A percentile compares a stretch with the other conserved stretches of the same genome.
phyloP scores from a whole-genome alignment of 1,140 invertebrate genomes.

The Pinna nobilis region DNA sequence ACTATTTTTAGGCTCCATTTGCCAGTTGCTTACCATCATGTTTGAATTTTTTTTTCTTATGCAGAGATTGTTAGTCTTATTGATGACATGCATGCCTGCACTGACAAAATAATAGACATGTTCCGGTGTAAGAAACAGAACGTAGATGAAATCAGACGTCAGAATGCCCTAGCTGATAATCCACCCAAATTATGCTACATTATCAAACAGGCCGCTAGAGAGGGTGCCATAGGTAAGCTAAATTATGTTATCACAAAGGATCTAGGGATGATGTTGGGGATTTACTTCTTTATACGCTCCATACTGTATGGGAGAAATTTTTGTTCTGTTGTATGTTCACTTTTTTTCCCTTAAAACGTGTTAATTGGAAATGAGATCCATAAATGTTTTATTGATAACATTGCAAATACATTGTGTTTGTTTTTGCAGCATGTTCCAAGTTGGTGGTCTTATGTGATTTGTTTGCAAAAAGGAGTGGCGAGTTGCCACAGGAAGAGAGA shows the following conservation, averaged over 20 bases:
- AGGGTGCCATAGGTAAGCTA: conserved; percentile 77
- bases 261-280: too few species aligned
- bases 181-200: conserved; percentile 79
- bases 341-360: too few species aligned
- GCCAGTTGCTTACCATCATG: too few species aligned
- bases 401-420: background rate
- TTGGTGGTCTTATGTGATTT: conserved; percentile 80
- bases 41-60: conserved; percentile 54
- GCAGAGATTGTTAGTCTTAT: conserved; percentile 80
- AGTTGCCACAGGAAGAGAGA: conserved; percentile 78
- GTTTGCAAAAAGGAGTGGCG: conserved; percentile 78
- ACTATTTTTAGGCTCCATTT: too few species aligned
- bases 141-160: conserved; percentile 36
- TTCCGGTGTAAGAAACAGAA: conserved; percentile 72
- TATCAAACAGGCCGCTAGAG: conserved; percentile 79
- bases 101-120: conserved; percentile 78
- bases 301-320: too few species aligned
- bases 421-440: conserved; percentile 73
- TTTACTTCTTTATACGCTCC: too few species aligned
- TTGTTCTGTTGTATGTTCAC: too few species aligned
- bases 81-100: conserved; percentile 79
- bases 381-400: background rate
- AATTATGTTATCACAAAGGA: background rate
- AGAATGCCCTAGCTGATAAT: conserved; percentile 67
- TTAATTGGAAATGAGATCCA: background rate